phyloP scores from a whole-genome alignment of 2,888 invertebrate species.

The Agonopterix heracliana region DNA sequence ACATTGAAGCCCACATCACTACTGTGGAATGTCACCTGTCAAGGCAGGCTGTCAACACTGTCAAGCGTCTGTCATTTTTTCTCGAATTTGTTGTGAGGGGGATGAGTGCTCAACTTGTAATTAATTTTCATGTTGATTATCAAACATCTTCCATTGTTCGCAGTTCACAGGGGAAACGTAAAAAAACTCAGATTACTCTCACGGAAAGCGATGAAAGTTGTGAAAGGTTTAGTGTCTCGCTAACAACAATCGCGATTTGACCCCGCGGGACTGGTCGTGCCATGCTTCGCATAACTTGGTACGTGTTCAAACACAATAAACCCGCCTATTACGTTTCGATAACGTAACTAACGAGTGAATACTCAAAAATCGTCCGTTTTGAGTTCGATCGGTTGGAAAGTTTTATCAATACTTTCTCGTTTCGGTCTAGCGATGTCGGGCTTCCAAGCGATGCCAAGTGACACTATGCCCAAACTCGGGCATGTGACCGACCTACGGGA shows the following conservation, averaged over 20 bases:
- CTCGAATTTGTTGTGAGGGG: conserved; percentile 32
- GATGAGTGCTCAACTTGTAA: conserved; percentile 33
- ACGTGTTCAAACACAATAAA: conserved; percentile 29
- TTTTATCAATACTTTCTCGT: conserved; percentile 25
- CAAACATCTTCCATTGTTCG: conserved; percentile 42
- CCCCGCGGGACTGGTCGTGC: conserved; percentile 16
- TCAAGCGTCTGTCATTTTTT: conserved; percentile 8
- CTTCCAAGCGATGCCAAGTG: conserved; percentile 43
- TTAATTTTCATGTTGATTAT: conserved; percentile 31
- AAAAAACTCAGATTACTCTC: conserved; percentile 54
- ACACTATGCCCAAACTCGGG: conserved; percentile 68
- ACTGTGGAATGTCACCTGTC: conserved; percentile 14
- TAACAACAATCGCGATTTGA: not conserved
- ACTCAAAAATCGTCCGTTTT: not conserved
- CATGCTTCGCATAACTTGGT: conserved; percentile 18
- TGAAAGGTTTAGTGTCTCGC: conserved; percentile 31
- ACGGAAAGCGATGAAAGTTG: conserved; percentile 64
- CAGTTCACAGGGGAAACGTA: conserved; percentile 55
- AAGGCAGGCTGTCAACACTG: conserved; percentile 7
- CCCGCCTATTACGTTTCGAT: conserved; percentile 24
- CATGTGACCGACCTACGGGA: conserved; percentile 66
- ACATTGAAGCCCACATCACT: conserved; percentile 4
- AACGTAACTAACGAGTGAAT: conserved; percentile 9
- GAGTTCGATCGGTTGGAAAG: conserved; percentile 19
- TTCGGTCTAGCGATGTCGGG: conserved; percentile 49